phyloP scores from a whole-genome alignment of 2,888 invertebrate genomes.

The Saturnia pavonia region DNA sequence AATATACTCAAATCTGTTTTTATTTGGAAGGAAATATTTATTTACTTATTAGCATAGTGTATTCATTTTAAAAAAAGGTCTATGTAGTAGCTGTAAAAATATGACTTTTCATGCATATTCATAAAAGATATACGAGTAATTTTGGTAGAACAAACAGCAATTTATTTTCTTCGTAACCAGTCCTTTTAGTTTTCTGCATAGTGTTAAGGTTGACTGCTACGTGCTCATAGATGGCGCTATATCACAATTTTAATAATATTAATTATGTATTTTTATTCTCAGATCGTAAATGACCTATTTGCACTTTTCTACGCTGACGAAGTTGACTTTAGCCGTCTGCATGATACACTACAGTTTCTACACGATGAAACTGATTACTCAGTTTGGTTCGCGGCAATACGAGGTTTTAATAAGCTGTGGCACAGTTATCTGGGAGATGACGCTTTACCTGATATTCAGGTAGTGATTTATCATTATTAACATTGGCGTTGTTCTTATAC shows the following conservation, averaged over 20 bases:
- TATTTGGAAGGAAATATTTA: no score
- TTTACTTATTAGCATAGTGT: no score
- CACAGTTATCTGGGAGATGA: slow-evolving; percentile 55
- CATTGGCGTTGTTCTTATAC: background rate
- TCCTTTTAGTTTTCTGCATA: background rate
- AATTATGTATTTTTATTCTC: slow-evolving; percentile 27
- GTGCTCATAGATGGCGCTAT: background rate
- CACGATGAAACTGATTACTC: slow-evolving; percentile 84
- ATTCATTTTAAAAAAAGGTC: no score
- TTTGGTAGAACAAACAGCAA: no score
- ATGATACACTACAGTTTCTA: slow-evolving; percentile 85
- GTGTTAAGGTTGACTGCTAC: background rate
- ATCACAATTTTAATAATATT: background rate
- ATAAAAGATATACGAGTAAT: no score
- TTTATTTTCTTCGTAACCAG: no score
- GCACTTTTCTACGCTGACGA: slow-evolving; percentile 84
- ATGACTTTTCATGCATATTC: no score
- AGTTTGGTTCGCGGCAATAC: slow-evolving; percentile 87
- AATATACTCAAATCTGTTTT: background rate
- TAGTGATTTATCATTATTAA: slow-evolving; percentile 35
- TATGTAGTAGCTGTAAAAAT: no score
- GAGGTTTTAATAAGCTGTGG: slow-evolving; percentile 70
- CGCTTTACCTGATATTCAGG: slow-evolving; percentile 51
- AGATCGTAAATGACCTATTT: slow-evolving; percentile 89
- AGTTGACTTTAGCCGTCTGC: slow-evolving; percentile 80